A percentile compares a stretch with the other conserved stretches of the same genome.
Conservation (phyloP, 2,888 invertebrate genomes). For the Xanthia togata region DNA sequence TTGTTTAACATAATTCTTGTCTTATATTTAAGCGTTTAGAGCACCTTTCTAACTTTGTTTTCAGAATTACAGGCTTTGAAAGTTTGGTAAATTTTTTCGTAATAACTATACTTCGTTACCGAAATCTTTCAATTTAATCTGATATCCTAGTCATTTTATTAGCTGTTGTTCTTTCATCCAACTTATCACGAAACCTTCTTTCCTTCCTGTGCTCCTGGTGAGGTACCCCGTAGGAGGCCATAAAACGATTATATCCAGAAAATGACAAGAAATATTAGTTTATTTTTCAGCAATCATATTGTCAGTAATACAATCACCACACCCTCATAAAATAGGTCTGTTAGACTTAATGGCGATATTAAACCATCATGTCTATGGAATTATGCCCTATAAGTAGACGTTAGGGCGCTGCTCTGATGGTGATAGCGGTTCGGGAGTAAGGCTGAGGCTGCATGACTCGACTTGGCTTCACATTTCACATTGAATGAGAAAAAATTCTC, state of each 20-base stretch:
- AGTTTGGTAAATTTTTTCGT: not conserved
- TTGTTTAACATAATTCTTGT: slow-evolving; percentile 31
- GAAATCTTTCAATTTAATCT: not conserved
- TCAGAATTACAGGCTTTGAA: slow-evolving; percentile 4
- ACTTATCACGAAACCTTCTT: not conserved
- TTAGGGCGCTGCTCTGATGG: not conserved
- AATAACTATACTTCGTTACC: not conserved
- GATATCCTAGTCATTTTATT: not conserved
- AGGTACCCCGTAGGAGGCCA: not conserved
- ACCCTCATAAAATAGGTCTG: no score
- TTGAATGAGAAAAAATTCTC: not conserved
- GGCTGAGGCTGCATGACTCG: not conserved
- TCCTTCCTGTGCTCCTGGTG: not conserved
- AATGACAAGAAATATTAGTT: not conserved
- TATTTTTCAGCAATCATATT: not conserved
- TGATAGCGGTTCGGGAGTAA: not conserved
- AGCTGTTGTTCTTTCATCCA: not conserved
- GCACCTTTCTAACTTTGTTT: slow-evolving; percentile 13
- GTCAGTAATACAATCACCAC: not conserved
- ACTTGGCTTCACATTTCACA: no score
- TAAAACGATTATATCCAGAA: not conserved
- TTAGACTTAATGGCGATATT: not conserved
- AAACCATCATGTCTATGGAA: not conserved
- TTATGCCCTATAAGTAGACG: not conserved
- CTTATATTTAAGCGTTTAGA: slow-evolving; percentile 23